A percentile compares a stretch with the other conserved stretches of the same genome.
phyloP scores from a whole-genome alignment of 2,888 invertebrate species.

The Lasioglossum morio region DNA sequence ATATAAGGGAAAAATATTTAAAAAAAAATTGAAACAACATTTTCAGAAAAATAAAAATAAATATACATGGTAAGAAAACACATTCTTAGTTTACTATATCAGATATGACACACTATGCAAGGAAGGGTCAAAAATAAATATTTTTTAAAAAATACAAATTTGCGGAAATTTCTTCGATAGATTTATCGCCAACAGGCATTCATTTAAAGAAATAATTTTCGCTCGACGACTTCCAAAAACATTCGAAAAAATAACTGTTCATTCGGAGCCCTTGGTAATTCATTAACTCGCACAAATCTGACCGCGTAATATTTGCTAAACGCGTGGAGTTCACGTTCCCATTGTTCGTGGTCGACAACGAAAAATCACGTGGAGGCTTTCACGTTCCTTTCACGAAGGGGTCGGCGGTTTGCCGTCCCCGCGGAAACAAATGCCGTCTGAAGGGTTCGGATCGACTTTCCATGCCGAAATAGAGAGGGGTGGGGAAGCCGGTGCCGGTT shows the following conservation, averaged over 20 bases:
- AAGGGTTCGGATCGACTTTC: background rate
- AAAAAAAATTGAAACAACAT: too few species aligned
- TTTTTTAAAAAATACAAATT: too few species aligned
- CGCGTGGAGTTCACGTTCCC: background rate
- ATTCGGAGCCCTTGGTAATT: background rate
- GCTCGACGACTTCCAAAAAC: background rate
- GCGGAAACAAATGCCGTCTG: constrained; percentile 24
- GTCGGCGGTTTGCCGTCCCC: background rate
- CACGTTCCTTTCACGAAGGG: background rate
- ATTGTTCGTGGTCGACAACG: background rate
- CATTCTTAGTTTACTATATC: too few species aligned
- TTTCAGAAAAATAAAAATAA: too few species aligned
- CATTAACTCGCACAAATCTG: background rate
- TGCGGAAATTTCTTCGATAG: too few species aligned
- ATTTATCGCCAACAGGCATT: background rate
- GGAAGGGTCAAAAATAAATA: too few species aligned
- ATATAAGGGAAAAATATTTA: too few species aligned
- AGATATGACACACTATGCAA: too few species aligned
- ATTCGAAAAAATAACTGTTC: background rate
- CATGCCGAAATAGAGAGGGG: background rate
- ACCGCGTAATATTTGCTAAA: background rate
- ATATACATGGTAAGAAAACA: too few species aligned
- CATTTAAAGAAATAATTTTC: background rate
- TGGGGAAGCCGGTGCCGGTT: background rate
- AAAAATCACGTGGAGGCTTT: background rate